Base-by-base conservation (phyloP, 2,113 vertebrate species). In the Scalopus aquaticus region DNA sequence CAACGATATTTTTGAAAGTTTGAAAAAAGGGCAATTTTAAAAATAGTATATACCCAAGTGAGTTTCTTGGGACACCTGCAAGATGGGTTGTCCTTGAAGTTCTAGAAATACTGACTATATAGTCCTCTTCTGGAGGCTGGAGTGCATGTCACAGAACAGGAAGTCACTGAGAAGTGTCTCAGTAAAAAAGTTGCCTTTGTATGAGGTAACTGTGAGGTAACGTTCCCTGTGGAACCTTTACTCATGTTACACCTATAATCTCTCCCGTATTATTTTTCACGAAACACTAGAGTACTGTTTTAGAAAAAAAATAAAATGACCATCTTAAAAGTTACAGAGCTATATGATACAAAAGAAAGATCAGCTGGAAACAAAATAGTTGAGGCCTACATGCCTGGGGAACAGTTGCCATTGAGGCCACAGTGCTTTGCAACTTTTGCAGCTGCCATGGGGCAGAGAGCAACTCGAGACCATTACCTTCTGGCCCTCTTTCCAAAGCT, bases 221-320 rank as follows among this genome's bases (percentile, higher is more conserved):
- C n/a, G n/a, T n/a, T 88, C 60, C 32, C n/a, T 42, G 32, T 42
- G 24, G 35, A 77, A 70, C 4, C 30, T 49, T 81, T 88, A 86
- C 83, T 81, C 64, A 83, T 9, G 11, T 54, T 44, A 37, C 22
- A 83, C 77, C 72, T 72, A 12, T 51, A 79, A 24, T 60, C 44
- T 76, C 42, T 90, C 26, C 37, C 5, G 67, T 11, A 49, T 26
- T 69, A 44, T 85, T 93, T 89, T 95, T 92, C 35, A 51, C 44
- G 84, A 67, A 79, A 77, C 37, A 58, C 62, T 73, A 42, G 62
- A 78, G 26, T 77, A 65, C 26, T 87, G 9, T 86, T 94, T 51
- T 35, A 74, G 62, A 87, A 85, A 73, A 94, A 73, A 94, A 72
- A 65, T 74, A 90, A 94, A 87, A 39, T 49, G 30, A 69, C 88